Evolutionary conservation across 2,797 vertebrate species (phyloP).

Genomic region (Lagorchestes hirsutus): DNA sequence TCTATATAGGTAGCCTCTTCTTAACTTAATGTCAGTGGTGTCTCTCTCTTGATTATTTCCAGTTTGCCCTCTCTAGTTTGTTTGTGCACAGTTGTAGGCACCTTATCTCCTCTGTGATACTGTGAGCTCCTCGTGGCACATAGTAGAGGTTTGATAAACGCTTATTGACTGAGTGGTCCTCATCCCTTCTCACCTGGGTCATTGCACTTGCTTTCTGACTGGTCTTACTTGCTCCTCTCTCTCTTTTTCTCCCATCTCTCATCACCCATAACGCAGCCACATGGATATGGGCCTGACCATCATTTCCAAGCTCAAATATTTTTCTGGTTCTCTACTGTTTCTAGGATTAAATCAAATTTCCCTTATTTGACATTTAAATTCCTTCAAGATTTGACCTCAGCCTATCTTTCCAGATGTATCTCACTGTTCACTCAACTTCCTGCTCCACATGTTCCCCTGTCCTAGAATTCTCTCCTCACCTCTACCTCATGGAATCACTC

Average conservation of each 20-base stretch:
- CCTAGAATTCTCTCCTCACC: no score
- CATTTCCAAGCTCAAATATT: neutral
- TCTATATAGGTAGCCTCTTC: neutral
- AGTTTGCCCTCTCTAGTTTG: neutral
- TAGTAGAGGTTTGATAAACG: neutral
- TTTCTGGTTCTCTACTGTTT: neutral
- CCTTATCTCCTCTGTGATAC: neutral
- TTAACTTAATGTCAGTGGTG: neutral
- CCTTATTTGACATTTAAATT: neutral
- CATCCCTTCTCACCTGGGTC: neutral
- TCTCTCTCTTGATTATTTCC: neutral
- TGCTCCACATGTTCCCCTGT: no score
- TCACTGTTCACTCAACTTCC: neutral
- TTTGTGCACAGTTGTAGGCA: no score
- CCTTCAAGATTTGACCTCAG: neutral
- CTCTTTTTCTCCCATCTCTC: neutral
- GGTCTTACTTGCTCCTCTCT: neutral
- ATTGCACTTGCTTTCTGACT: neutral
- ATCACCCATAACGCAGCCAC: neutral
- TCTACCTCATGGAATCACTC: no score
- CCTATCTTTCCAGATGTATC: neutral
- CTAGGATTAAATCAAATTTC: neutral
- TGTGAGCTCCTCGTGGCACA: neutral
- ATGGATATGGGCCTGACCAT: neutral
- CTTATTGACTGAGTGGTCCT: neutral